Conservation (phyloP, 2,797 vertebrate species). For the Sebastes iracundus region DNA sequence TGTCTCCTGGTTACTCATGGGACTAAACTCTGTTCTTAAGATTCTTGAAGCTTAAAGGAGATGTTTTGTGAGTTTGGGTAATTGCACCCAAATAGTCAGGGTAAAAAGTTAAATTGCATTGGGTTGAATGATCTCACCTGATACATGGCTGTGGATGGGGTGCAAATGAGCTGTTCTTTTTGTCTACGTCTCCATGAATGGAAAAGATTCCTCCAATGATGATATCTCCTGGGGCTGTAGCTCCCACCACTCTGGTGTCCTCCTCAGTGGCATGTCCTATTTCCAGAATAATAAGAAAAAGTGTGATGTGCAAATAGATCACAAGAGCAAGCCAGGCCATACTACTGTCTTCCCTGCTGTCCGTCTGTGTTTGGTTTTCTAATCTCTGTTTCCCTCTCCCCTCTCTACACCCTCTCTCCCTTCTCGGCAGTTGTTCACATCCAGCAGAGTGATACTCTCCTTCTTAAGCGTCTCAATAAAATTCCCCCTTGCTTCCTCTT, state of each 20-base stretch:
- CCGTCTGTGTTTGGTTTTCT: neutral
- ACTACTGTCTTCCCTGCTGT: neutral
- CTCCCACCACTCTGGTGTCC: slow-evolving; percentile 32
- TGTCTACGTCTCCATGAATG: slow-evolving; percentile 80
- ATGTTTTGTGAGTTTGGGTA: neutral
- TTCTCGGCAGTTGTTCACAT: neutral
- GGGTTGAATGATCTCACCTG: slow-evolving; percentile 78
- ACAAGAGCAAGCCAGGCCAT: slow-evolving; percentile 12
- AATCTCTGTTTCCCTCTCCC: neutral
- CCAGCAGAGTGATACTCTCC: slow-evolving; percentile 30
- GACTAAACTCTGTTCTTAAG: neutral
- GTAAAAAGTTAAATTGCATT: neutral
- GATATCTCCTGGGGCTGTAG: slow-evolving; percentile 82
- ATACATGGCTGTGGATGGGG: slow-evolving; percentile 79
- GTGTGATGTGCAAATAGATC: neutral
- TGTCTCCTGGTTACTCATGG: neutral
- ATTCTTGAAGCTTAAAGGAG: neutral
- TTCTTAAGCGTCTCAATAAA: slow-evolving; percentile 19
- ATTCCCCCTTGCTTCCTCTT: slow-evolving; percentile 29
- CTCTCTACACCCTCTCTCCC: neutral
- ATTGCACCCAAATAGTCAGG: neutral
- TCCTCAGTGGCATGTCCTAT: neutral
- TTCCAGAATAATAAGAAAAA: slow-evolving; percentile 5
- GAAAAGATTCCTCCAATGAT: slow-evolving; percentile 89
- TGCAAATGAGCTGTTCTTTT: slow-evolving; percentile 54